phyloP scores from a whole-genome alignment of 2,888 invertebrate species.

The Acanthoscelides obtectus region DNA sequence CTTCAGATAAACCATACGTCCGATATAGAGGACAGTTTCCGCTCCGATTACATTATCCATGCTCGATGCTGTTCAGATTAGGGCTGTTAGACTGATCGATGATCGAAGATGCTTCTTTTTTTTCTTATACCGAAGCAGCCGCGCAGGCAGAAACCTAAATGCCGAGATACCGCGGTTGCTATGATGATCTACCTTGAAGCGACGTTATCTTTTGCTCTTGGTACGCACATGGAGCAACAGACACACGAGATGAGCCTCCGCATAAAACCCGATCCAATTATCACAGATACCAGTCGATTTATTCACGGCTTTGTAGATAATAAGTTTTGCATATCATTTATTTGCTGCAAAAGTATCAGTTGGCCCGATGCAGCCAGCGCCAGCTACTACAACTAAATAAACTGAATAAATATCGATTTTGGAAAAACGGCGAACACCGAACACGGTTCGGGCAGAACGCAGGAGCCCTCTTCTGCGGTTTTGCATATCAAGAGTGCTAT shows the following conservation, averaged over 20 bases:
- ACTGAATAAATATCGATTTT: neutral
- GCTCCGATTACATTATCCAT: no score
- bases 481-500: neutral
- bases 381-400: neutral
- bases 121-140: no score
- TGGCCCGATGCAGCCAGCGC: neutral
- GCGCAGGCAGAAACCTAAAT: no score
- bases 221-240: conserved; percentile 17
- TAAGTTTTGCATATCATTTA: conserved; percentile 25
- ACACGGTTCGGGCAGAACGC: neutral
- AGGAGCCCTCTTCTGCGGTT: neutral
- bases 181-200: no score
- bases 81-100: no score
- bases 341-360: conserved; percentile 15
- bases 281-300: conserved; percentile 33
- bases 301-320: conserved; percentile 28
- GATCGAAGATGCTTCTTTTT: no score
- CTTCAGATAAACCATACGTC: no score
- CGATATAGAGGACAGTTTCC: no score
- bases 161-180: no score
- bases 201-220: no score
- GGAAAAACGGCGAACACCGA: neutral
- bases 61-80: no score
- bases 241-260: conserved; percentile 19
- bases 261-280: conserved; percentile 32